Percentiles rank a stretch among this genome's conserved stretches.
phyloP scores from a whole-genome alignment of 92 coral and sea anemone species.

The Paragorgia papillata region DNA sequence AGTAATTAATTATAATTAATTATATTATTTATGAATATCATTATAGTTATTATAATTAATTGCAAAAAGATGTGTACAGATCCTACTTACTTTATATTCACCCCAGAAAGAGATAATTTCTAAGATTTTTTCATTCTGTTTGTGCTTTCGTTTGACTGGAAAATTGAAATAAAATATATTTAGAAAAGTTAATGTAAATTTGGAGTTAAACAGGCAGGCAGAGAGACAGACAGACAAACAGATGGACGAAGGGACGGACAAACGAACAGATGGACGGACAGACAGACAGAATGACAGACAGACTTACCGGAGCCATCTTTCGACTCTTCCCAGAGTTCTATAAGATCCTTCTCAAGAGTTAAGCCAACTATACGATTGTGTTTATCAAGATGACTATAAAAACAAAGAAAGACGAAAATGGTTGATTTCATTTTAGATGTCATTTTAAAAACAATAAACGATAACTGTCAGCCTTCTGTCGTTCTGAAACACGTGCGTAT shows the following conservation, averaged over 20 bases:
- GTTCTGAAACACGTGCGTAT: no score
- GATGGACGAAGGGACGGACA: not conserved
- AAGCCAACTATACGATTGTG: conserved; percentile 91
- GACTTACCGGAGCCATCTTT: conserved; percentile 88
- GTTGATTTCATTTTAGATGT: no score
- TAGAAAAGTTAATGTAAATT: not conserved
- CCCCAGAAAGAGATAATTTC: conserved; percentile 89
- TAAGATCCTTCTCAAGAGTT: conserved; percentile 66
- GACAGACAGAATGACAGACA: not conserved
- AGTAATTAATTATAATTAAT: no score
- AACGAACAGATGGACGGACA: not conserved
- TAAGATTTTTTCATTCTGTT: conserved; percentile 62
- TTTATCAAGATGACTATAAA: conserved; percentile 75
- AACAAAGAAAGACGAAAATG: not conserved
- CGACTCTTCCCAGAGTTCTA: conserved; percentile 94
- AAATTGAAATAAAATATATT: conserved; percentile 14
- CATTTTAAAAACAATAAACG: no score
- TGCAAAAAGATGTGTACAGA: no score
- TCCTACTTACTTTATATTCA: conserved; percentile 74
- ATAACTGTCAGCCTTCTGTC: no score
- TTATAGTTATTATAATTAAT: no score
- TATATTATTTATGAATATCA: no score
- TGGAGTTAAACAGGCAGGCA: not conserved
- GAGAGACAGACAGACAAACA: not conserved
- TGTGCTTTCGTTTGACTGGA: conserved; percentile 71